Percentiles rank a stretch among this genome's conserved stretches.
phyloP scores from a whole-genome alignment of 2,113 vertebrate species.

The Lepus timidus region DNA sequence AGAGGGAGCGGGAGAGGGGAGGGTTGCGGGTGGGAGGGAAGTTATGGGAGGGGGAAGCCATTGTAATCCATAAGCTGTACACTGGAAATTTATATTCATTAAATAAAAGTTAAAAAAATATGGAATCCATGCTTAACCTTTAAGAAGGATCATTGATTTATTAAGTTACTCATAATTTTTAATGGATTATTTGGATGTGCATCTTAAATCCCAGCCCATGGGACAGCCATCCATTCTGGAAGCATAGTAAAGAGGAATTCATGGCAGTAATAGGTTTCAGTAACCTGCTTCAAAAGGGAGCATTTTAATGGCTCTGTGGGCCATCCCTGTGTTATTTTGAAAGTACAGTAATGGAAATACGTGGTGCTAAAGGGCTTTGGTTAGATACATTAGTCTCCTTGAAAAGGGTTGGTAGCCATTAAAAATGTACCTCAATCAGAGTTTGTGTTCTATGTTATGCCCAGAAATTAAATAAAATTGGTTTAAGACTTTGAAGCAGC shows the following conservation, averaged over 20 bases:
- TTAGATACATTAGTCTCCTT: slow-evolving; percentile 67
- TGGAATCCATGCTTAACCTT: slow-evolving; percentile 34
- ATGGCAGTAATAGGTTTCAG: slow-evolving; percentile 77
- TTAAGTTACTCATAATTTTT: slow-evolving; percentile 67
- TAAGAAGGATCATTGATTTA: slow-evolving; percentile 27
- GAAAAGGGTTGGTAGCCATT: slow-evolving; percentile 34
- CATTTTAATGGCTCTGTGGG: slow-evolving; percentile 72
- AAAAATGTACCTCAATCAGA: neutral
- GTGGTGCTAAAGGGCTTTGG: slow-evolving; percentile 65
- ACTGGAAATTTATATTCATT: no score
- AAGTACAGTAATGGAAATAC: slow-evolving; percentile 74
- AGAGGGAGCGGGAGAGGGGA: no score
- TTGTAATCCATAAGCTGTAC: no score
- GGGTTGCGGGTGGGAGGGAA: no score
- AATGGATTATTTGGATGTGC: slow-evolving; percentile 49
- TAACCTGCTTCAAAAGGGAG: slow-evolving; percentile 69
- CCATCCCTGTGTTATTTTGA: slow-evolving; percentile 52
- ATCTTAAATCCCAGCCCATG: slow-evolving; percentile 62
- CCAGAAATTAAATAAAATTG: slow-evolving; percentile 72
- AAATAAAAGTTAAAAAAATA: no score
- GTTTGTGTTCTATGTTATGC: slow-evolving; percentile 31
- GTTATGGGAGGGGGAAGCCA: no score
- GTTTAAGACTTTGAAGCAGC: slow-evolving; percentile 71
- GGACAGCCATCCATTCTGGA: neutral
- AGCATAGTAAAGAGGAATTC: neutral